A percentile compares a stretch with the other conserved stretches of the same genome.
Conservation (phyloP, 2,888 invertebrate genomes). For the Lasioglossum oenotherae region DNA sequence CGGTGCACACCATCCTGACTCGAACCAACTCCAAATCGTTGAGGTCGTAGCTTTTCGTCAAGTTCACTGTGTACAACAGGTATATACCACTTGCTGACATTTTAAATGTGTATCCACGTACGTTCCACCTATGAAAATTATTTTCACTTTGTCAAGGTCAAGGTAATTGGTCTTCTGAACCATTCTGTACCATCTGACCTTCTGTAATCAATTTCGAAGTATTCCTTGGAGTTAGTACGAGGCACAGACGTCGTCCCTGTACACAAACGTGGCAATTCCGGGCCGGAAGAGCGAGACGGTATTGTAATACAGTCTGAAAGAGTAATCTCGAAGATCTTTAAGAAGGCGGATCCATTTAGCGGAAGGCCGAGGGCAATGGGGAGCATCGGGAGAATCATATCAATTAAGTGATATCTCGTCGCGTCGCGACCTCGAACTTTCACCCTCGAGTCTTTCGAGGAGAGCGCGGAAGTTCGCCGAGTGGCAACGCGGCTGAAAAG, state of each 20-base stretch:
- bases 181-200: no score
- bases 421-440: constrained; percentile 44
- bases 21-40: background rate
- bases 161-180: no score
- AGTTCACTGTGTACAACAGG: no score
- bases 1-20: background rate
- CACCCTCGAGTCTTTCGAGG: constrained; percentile 23
- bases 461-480: constrained; percentile 35
- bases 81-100: no score
- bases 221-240: background rate
- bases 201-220: background rate
- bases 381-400: constrained; percentile 23
- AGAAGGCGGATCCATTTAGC: background rate
- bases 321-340: background rate
- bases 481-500: constrained; percentile 52
- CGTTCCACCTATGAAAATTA: no score
- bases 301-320: background rate
- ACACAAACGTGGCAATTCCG: background rate
- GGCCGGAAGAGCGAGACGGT: background rate
- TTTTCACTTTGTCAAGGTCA: no score
- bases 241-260: no score
- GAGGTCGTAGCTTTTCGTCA: background rate
- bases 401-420: constrained; percentile 45
- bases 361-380: background rate
- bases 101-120: no score